These are phyloP conservation scores for Psophia crepitans DNA, from an alignment of 2,113 vertebrate genomes.

Conservation along the genomic window DNA sequence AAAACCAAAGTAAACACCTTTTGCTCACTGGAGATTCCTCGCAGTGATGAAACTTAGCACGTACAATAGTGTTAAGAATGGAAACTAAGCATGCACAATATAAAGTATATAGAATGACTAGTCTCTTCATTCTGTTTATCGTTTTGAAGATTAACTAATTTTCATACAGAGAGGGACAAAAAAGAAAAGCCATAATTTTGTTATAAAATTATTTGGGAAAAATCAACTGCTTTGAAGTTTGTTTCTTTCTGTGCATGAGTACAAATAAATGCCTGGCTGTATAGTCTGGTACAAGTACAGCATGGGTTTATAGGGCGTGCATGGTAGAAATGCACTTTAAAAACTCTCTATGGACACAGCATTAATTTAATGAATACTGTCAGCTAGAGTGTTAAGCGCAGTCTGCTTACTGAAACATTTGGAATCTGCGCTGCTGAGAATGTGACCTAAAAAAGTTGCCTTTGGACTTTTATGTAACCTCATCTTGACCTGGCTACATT, in stretches of 20 bases:
- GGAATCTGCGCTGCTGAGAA: constrained; percentile 10
- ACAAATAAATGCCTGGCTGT: not conserved
- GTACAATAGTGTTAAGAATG: not conserved
- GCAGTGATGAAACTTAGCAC: not conserved
- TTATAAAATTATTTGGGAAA: not conserved
- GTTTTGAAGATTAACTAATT: not conserved
- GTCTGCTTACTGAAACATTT: constrained; percentile 24
- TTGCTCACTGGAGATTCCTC: not conserved
- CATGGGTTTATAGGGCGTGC: not conserved
- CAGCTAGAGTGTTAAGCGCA: constrained; percentile 11
- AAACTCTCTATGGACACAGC: not conserved
- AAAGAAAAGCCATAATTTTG: not conserved
- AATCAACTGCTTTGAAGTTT: not conserved
- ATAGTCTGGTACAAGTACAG: not conserved
- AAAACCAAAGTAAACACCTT: not conserved
- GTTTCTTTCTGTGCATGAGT: not conserved
- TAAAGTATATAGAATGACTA: not conserved
- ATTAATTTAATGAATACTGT: not conserved
- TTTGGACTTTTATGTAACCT: constrained; percentile 66
- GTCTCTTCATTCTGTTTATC: not conserved
- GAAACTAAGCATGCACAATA: not conserved
- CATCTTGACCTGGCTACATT: constrained; percentile 59
- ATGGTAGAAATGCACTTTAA: not conserved
- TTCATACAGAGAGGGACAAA: not conserved
- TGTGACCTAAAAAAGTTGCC: constrained; percentile 59